Percentiles rank a stretch among this genome's conserved stretches.
Evolutionary conservation across 2,113 vertebrate species (phyloP).

Genomic region (Cercocebus atys): DNA sequence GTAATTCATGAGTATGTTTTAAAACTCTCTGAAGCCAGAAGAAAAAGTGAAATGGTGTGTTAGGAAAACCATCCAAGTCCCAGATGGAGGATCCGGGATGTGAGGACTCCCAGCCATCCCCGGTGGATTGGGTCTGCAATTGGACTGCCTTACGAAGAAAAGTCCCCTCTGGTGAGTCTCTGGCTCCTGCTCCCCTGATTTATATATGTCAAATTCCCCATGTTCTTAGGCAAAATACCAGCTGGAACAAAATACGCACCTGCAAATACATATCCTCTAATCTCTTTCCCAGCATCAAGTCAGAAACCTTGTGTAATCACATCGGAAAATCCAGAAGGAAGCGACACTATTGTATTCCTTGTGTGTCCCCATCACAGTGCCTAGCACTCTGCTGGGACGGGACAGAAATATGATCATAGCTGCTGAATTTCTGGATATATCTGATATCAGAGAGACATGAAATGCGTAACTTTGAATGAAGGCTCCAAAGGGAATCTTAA

Average conservation of each 20-base stretch:
- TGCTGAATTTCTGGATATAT: neutral
- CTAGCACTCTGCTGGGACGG: accelerated
- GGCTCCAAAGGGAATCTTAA: neutral
- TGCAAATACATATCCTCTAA: neutral
- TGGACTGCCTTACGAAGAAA: neutral
- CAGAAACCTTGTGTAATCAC: neutral
- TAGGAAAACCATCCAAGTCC: constrained; percentile 32
- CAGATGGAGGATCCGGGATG: neutral
- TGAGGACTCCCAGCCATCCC: too few species aligned
- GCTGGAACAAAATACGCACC: neutral
- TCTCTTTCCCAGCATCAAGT: neutral
- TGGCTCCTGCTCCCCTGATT: neutral
- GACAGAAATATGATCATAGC: neutral
- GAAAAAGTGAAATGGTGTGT: constrained; percentile 23
- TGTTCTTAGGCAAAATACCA: neutral
- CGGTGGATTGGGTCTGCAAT: neutral
- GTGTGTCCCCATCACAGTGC: neutral
- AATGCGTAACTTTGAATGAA: neutral
- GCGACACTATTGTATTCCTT: neutral
- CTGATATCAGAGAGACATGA: neutral
- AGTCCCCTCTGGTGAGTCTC: neutral
- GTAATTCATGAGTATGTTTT: constrained; percentile 74
- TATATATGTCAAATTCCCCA: neutral
- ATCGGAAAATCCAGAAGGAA: neutral
- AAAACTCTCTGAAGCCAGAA: constrained; percentile 62